These are phyloP conservation scores for Nymphalis urticae DNA, from an alignment of 2,888 invertebrate species.

Conservation along the genomic window DNA sequence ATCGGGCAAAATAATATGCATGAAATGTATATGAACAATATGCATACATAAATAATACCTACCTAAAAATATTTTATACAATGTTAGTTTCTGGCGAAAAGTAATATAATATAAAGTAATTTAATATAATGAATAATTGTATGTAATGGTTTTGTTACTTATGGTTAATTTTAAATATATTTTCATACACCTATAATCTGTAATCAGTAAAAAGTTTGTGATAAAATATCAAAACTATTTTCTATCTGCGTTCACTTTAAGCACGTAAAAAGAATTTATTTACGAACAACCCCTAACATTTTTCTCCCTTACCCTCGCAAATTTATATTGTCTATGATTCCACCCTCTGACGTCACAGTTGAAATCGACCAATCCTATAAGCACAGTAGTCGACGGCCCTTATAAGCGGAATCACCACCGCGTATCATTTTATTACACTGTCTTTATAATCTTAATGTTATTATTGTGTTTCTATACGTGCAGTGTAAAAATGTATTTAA, in stretches of 20 bases:
- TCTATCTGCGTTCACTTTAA: conserved; percentile 8
- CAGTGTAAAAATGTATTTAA: conserved; percentile 59
- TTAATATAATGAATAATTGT: too few relatives aligned
- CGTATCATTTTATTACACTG: conserved; percentile 61
- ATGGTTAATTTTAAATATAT: too few relatives aligned
- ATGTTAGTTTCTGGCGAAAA: too few relatives aligned
- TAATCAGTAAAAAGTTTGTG: too few relatives aligned
- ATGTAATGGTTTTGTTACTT: too few relatives aligned
- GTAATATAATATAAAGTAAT: too few relatives aligned
- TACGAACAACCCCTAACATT: conserved; percentile 40
- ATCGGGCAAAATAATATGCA: too few relatives aligned
- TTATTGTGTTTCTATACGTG: conserved; percentile 69
- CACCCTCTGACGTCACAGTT: conserved; percentile 83
- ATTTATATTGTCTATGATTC: conserved; percentile 74
- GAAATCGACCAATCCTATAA: conserved; percentile 84
- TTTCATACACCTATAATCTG: too few relatives aligned
- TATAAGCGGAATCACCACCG: conserved; percentile 66
- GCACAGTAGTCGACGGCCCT: conserved; percentile 76
- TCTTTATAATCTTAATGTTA: conserved; percentile 66
- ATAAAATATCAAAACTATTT: neutral
- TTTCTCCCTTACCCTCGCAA: conserved; percentile 56
- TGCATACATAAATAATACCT: too few relatives aligned
- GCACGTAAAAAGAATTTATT: neutral
- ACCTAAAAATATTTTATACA: too few relatives aligned
- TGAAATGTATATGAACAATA: too few relatives aligned